These are phyloP conservation scores for Apodemus sylvaticus DNA, from an alignment of 2,113 vertebrate species.

Conservation along the genomic window DNA sequence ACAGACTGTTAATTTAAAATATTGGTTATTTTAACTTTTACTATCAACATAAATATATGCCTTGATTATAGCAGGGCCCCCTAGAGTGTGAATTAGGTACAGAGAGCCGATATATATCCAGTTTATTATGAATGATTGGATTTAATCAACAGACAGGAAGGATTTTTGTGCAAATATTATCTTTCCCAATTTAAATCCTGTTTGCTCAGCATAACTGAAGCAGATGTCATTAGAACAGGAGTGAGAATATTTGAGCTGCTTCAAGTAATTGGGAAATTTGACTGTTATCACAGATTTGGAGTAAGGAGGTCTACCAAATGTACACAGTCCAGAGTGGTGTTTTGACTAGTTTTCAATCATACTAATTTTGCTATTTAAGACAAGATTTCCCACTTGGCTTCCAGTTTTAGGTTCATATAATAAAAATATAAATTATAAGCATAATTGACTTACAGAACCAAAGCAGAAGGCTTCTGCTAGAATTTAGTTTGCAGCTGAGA, in stretches of 20 bases:
- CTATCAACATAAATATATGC: slow-evolving; percentile 49
- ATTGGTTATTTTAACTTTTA: slow-evolving; percentile 61
- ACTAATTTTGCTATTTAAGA: slow-evolving; percentile 41
- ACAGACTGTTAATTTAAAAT: slow-evolving; percentile 61
- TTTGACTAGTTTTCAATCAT: slow-evolving; percentile 17
- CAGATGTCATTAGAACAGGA: slow-evolving; percentile 69
- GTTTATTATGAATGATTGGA: slow-evolving; percentile 74
- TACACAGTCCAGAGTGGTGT: not conserved
- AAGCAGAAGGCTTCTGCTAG: not conserved
- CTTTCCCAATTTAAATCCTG: slow-evolving; percentile 78
- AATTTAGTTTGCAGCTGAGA: not conserved
- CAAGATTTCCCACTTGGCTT: not conserved
- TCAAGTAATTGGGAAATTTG: slow-evolving; percentile 50
- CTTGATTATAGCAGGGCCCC: slow-evolving; percentile 47
- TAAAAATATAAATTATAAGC: slow-evolving; percentile 16
- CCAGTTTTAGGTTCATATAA: not conserved
- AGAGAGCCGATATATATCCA: slow-evolving; percentile 35
- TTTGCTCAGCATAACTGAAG: slow-evolving; percentile 77
- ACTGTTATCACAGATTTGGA: not conserved
- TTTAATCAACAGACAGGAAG: slow-evolving; percentile 81
- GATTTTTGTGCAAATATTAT: slow-evolving; percentile 79
- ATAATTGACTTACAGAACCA: not conserved
- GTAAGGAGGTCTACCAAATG: slow-evolving; percentile 44
- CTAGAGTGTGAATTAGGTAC: slow-evolving; percentile 32
- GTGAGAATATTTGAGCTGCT: slow-evolving; percentile 65